Evolutionary conservation across 2,797 vertebrate species (phyloP).

Genomic region (Lithobates sylvaticus): DNA sequence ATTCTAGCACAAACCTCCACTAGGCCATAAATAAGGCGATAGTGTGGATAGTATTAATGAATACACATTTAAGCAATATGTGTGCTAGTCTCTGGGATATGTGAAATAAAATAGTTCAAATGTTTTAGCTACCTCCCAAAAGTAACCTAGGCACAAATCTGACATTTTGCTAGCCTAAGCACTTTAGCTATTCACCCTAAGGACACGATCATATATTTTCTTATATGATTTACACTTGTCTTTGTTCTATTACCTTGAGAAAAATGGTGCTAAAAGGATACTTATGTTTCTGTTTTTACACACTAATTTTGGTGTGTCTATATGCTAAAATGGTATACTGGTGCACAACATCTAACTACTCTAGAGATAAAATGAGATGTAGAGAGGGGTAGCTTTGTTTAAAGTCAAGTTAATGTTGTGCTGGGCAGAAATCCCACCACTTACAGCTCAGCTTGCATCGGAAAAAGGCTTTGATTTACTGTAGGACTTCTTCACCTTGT

Average conservation of each 20-base stretch:
- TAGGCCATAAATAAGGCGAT: no score
- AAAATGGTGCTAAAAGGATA: neutral
- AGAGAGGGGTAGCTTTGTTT: neutral
- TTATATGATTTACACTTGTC: neutral
- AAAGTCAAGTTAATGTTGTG: slow-evolving; percentile 13
- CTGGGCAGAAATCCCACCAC: neutral
- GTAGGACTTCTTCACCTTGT: slow-evolving; percentile 6
- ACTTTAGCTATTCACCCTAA: slow-evolving; percentile 9
- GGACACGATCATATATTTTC: neutral
- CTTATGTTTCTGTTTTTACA: neutral
- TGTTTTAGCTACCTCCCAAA: neutral
- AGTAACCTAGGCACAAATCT: neutral
- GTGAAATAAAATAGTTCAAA: neutral
- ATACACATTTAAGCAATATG: neutral
- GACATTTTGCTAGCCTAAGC: neutral
- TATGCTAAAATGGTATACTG: neutral
- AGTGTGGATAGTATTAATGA: no score
- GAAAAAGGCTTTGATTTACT: neutral
- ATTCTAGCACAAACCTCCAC: no score
- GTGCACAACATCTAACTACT: neutral
- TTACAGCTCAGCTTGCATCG: neutral
- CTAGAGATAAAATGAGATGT: neutral
- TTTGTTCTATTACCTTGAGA: no score
- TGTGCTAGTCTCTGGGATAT: neutral
- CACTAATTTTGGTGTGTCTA: neutral